Percentiles rank a stretch among this genome's conserved stretches.
phyloP scores from a whole-genome alignment of 1,140 invertebrate genomes.

The Pogonomyrmex californicus region DNA sequence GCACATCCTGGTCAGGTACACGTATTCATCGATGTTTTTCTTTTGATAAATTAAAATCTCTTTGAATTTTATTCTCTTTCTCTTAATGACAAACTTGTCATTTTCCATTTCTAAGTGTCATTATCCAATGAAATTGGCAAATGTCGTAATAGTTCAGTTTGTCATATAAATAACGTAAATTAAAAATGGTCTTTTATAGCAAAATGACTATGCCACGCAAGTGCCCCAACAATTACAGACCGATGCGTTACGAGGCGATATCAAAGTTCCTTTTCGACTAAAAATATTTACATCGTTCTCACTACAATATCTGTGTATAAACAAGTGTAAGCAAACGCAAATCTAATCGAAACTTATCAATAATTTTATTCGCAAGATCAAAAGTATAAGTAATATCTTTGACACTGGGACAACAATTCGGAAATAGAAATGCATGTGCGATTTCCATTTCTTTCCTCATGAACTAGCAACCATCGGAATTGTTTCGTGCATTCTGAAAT shows the following conservation, averaged over 20 bases:
- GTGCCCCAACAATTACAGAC: slow-evolving; percentile 68
- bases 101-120: not conserved
- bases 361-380: slow-evolving; percentile 48
- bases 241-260: slow-evolving; percentile 47
- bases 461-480: slow-evolving; percentile 33
- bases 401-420: slow-evolving; percentile 41
- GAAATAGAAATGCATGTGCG: slow-evolving; percentile 35
- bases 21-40: slow-evolving; percentile 49
- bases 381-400: slow-evolving; percentile 59
- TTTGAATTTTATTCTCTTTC: slow-evolving; percentile 11
- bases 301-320: slow-evolving; percentile 57
- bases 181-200: slow-evolving; percentile 62
- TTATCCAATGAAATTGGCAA: slow-evolving; percentile 5
- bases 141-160: not conserved
- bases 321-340: slow-evolving; percentile 64
- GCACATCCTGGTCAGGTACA: slow-evolving; percentile 70
- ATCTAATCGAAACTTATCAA: slow-evolving; percentile 51
- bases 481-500: slow-evolving; percentile 5
- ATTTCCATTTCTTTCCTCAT: slow-evolving; percentile 18
- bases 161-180: slow-evolving; percentile 48
- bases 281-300: slow-evolving; percentile 71
- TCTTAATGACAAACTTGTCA: slow-evolving; percentile 4
- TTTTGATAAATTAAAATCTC: slow-evolving; percentile 26
- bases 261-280: slow-evolving; percentile 55
- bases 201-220: slow-evolving; percentile 71